Evolutionary conservation across 2,888 invertebrate species (phyloP), one percentile per base, ranked within the genome.

Genomic region (Meganola albula): DNA sequence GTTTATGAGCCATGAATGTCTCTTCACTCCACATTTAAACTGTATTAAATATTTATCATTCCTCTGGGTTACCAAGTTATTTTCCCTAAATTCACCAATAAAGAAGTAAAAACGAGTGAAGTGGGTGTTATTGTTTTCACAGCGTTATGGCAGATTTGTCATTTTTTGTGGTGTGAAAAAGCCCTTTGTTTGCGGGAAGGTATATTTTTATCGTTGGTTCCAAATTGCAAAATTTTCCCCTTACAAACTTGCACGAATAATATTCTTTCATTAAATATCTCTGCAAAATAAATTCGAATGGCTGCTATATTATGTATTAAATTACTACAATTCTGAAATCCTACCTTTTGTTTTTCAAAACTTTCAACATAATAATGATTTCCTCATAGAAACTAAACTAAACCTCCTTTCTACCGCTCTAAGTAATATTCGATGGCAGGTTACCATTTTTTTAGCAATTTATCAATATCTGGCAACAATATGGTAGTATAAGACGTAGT

Each of bases 401-500:
- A n/a, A n/a, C n/a, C n/a, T n/a, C n/a, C n/a, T n/a, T n/a, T n/a
- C n/a, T n/a, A 27, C 13, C 12, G 16, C 31, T 20, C 12, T 7
- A 22, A 32, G 37, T 33, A 44, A 38, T 30, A 34, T 41, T 43
- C 43, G 38, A 31, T 41, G 24, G 34, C 10, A 13, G 23, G 24
- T 20, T 13, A 34, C 27, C 33, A 44, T 38, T 41, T 51, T 51
- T 46, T 27, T 24, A 34, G 44, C 40, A 40, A 51, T 53, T 51
- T 53, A 49, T 51, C 57, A 51, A 45, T 41, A 47, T 40, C 44
- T 58, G 48, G 52, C 55, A 63, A 63, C 52, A 48, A 48, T 28
- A 38, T 45, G 27, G 33, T 39, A 27, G 37, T 44, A 35, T 34
- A 16, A 51, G 53, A 53, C 56, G 58, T 57, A 59, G 52, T 53